Evolutionary conservation across 2,888 invertebrate genomes (phyloP).

Genomic region (Drosophila longiperda): DNA sequence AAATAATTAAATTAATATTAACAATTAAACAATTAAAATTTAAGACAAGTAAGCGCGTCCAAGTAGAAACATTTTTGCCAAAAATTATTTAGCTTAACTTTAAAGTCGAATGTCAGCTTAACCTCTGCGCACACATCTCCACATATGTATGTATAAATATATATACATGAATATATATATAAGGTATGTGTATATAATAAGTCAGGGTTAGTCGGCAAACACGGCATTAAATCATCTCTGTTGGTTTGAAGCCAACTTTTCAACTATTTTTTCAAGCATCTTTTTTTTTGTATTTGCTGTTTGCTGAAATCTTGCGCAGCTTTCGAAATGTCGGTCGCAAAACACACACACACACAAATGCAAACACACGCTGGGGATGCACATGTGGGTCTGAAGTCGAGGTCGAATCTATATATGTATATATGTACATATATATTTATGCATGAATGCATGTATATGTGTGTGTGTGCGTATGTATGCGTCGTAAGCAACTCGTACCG

Average conservation of each 20-base stretch:
- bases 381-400: slow-evolving; percentile 51
- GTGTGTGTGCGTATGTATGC: neutral
- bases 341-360: neutral
- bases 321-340: slow-evolving; percentile 57
- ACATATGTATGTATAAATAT: neutral
- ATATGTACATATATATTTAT: neutral
- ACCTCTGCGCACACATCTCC: slow-evolving; percentile 44
- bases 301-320: slow-evolving; percentile 43
- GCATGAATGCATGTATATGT: neutral
- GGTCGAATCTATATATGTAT: slow-evolving; percentile 29
- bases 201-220: slow-evolving; percentile 40
- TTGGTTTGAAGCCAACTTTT: slow-evolving; percentile 25
- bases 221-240: slow-evolving; percentile 31
- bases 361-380: slow-evolving; percentile 6
- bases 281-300: slow-evolving; percentile 9
- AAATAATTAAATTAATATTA: slow-evolving; percentile 57
- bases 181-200: neutral
- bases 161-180: neutral
- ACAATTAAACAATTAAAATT: slow-evolving; percentile 58
- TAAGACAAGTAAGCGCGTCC: slow-evolving; percentile 56
- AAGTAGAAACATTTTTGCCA: slow-evolving; percentile 62
- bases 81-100: slow-evolving; percentile 23
- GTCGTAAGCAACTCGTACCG: slow-evolving; percentile 35
- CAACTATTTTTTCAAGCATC: slow-evolving; percentile 15
- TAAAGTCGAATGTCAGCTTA: slow-evolving; percentile 50